Conservation (phyloP, 2,888 invertebrate genomes). For the Drosophila pseudotalamancana region DNA sequence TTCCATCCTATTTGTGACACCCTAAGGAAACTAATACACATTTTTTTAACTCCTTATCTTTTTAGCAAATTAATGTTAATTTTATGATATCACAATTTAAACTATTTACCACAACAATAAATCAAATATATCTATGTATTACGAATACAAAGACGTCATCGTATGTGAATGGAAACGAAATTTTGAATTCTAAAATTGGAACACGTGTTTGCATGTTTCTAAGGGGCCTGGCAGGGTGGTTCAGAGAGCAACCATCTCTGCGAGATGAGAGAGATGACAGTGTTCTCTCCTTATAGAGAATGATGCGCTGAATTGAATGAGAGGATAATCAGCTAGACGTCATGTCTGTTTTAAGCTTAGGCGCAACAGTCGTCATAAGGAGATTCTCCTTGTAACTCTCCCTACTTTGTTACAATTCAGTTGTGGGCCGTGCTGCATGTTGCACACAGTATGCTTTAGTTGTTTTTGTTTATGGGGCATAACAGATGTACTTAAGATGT, state of each 20-base stretch:
- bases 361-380: conserved; percentile 16
- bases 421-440: background rate
- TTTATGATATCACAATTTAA: background rate
- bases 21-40: background rate
- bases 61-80: background rate
- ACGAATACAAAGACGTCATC: background rate
- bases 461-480: background rate
- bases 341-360: conserved; percentile 16
- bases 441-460: background rate
- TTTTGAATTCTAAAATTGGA: conserved; percentile 32
- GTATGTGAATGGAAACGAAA: background rate
- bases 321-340: conserved; percentile 3
- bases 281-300: background rate
- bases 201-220: conserved; percentile 36
- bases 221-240: conserved; percentile 46
- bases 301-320: conserved; percentile 37
- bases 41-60: conserved; percentile 2
- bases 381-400: background rate
- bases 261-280: background rate
- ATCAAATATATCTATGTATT: no score
- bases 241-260: background rate
- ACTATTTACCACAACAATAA: background rate
- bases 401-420: background rate
- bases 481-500: background rate
- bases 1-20: background rate